Conservation (phyloP, 2,888 invertebrate species). For the Cataglyphis albicans region DNA sequence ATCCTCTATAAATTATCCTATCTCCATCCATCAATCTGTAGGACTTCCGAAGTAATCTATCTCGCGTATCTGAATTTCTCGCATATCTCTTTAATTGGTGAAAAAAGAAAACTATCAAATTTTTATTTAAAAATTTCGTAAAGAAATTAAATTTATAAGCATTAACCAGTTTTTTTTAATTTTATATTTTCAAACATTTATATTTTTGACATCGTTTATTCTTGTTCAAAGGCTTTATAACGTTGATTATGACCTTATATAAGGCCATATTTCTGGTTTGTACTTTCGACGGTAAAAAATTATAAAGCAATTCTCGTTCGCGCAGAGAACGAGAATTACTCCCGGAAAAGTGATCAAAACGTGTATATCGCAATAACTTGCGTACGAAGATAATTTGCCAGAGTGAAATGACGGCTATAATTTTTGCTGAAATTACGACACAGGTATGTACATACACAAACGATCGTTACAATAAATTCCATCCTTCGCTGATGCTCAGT, state of each 20-base stretch:
- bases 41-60: constrained; percentile 18
- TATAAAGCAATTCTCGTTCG: neutral
- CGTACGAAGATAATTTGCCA: neutral
- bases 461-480: constrained; percentile 48
- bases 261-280: neutral
- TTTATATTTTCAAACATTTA: neutral
- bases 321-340: neutral
- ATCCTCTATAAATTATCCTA: constrained; percentile 50
- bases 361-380: neutral
- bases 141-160: constrained; percentile 7
- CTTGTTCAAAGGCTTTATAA: neutral
- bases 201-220: neutral
- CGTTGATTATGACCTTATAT: neutral
- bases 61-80: neutral
- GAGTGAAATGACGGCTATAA: constrained; percentile 12
- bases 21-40: constrained; percentile 47
- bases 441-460: neutral
- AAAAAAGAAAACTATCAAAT: neutral
- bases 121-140: constrained; percentile 1
- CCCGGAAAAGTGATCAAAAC: constrained; percentile 18
- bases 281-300: neutral
- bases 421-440: constrained; percentile 2
- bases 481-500: constrained; percentile 4
- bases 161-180: neutral
- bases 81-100: neutral